phyloP scores from a whole-genome alignment of 2,888 invertebrate species.

The Taenaris catops region DNA sequence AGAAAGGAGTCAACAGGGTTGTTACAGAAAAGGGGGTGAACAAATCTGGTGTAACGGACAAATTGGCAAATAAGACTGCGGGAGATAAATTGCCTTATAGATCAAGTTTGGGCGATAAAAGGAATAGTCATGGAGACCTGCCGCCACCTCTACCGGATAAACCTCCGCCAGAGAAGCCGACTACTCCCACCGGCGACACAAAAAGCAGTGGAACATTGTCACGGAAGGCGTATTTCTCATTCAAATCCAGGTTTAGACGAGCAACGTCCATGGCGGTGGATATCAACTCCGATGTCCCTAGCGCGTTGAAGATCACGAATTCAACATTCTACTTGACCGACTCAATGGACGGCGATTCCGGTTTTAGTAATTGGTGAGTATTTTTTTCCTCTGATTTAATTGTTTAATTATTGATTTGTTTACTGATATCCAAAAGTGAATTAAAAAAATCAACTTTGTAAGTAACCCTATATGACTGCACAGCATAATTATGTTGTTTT shows the following conservation, averaged over 20 bases:
- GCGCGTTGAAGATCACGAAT: constrained; percentile 77
- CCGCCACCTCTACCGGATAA: constrained; percentile 43
- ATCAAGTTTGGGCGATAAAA: constrained; percentile 25
- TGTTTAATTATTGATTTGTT: too few species aligned
- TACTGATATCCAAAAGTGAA: too few species aligned
- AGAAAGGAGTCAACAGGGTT: constrained; percentile 1
- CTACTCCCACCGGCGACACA: constrained; percentile 51
- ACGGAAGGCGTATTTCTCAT: constrained; percentile 72
- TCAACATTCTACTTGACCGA: constrained; percentile 87
- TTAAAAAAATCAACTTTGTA: too few species aligned
- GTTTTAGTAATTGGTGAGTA: constrained; percentile 77
- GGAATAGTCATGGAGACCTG: constrained; percentile 48
- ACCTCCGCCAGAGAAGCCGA: constrained; percentile 49
- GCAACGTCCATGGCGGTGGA: constrained; percentile 79
- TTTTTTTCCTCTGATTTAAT: too few species aligned
- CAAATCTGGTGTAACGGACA: constrained; percentile 3
- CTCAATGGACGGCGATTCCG: constrained; percentile 82
- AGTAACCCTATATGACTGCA: too few species aligned
- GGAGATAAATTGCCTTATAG: constrained; percentile 5
- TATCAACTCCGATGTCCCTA: constrained; percentile 71
- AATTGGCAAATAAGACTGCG: constrained; percentile 6
- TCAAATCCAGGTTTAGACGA: constrained; percentile 82
- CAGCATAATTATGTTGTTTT: too few species aligned
- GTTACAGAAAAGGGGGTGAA: constrained; percentile 3
- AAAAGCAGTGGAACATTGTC: constrained; percentile 64